phyloP scores from a whole-genome alignment of 1,140 invertebrate species.

The Contarinia nasturtii region DNA sequence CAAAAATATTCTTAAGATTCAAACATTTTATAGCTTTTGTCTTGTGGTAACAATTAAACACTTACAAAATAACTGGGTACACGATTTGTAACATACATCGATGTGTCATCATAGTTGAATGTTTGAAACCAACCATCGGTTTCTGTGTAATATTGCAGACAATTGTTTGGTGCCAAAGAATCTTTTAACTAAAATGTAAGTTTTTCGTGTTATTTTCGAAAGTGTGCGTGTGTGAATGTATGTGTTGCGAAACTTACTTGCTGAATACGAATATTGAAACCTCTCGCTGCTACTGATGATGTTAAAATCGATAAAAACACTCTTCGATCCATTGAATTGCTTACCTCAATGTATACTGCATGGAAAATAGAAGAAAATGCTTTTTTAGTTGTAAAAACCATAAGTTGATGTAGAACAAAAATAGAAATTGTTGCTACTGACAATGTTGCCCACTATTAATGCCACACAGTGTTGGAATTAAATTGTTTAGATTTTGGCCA shows the following conservation, averaged over 20 bases:
- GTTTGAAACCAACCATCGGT: conserved; percentile 38
- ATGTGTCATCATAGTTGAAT: conserved; percentile 46
- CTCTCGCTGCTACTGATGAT: conserved; percentile 26
- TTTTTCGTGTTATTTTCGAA: background rate
- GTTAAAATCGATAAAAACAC: conserved; percentile 43
- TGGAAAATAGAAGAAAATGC: conserved; percentile 5
- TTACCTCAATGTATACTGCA: conserved; percentile 54
- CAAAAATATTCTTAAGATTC: too few relatives aligned
- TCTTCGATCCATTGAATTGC: conserved; percentile 31
- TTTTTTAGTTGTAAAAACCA: too few relatives aligned
- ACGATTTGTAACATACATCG: conserved; percentile 28
- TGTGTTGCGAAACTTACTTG: conserved; percentile 28
- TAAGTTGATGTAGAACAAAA: too few relatives aligned
- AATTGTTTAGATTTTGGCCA: conserved; percentile 44
- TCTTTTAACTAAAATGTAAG: conserved; percentile 9
- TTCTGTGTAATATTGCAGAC: conserved; percentile 47
- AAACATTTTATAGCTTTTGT: too few relatives aligned
- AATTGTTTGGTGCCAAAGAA: conserved; percentile 31
- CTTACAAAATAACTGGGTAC: conserved; percentile 34
- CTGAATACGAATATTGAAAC: conserved; percentile 44
- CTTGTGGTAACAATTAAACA: conserved; percentile 3
- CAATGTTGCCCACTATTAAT: conserved; percentile 55
- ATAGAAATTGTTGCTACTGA: conserved; percentile 33
- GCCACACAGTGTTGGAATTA: conserved; percentile 50
- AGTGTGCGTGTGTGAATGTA: too few relatives aligned